Base-by-base conservation (phyloP, 37 sponge, comb jelly and placozoan genomes). In the Cliona cf. orientalis region DNA sequence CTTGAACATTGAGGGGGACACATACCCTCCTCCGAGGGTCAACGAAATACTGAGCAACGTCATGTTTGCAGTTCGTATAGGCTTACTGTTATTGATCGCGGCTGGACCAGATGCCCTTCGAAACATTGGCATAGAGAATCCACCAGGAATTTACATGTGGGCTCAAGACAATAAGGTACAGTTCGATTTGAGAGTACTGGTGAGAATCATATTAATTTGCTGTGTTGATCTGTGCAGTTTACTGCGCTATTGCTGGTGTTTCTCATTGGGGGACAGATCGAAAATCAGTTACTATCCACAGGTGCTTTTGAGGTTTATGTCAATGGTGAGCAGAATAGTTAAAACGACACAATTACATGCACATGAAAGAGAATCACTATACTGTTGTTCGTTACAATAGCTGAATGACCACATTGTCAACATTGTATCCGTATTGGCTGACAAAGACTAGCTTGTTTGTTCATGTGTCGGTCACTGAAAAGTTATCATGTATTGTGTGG, bases 241-340 rank as follows among this genome's bases (percentile, higher is more conserved):
- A 86, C 91, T 42, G 57, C 97, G 28, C 63, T 90, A 26, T 53
- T 93, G 71, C 37, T 93, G 19, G 0, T 90, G 26, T 88, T 85
- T 74, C 66, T 96, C 49, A 46, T 93, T 35, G 86, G 89, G 12
- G 77, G 91, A 37, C 91, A 88, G 82, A 83, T 96, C 39, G 97
- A 96, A 73, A 65, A 63, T 9, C 87, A 87, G 38, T 70, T 96
- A 25, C 49, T 96, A 39, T 91, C 94, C 7, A 93, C 97, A 0
- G 94, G 97, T 21, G 97, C 97, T 4, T 96, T 96, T 78, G 97
- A 96, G 68, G 92, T 96, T 28, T 92, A 80, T 39, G 69, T 91
- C 36, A 93, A 96, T 72, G 97, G 95, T 94, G 42, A 0, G 84
- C 75, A 3, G 5, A 21, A 39, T 35, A 14, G 22, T 0, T 69